Evolutionary conservation across 2,888 invertebrate species (phyloP).

Genomic region (Vanessa cardui): DNA sequence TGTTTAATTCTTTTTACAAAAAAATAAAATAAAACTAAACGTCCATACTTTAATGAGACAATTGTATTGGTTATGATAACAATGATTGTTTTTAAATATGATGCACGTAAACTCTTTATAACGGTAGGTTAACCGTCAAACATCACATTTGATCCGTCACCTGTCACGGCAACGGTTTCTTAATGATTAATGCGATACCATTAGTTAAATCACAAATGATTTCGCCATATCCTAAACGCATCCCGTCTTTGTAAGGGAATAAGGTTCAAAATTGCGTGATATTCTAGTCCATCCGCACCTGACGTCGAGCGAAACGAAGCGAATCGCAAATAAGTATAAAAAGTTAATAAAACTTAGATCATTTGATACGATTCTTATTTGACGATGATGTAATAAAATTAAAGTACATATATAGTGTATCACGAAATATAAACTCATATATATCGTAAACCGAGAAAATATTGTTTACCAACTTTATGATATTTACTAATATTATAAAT

Average conservation of each 20-base stretch:
- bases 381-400: conserved; percentile 19
- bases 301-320: conserved; percentile 39
- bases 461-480: no score
- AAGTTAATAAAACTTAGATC: conserved; percentile 30
- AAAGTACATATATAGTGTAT: neutral
- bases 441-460: no score
- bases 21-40: no score
- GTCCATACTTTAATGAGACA: no score
- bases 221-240: conserved; percentile 10
- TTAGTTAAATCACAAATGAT: conserved; percentile 22
- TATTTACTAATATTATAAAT: no score
- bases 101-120: neutral
- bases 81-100: neutral
- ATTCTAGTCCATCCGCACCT: conserved; percentile 14
- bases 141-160: conserved; percentile 20
- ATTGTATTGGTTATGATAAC: no score
- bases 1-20: no score
- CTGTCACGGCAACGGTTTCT: conserved; percentile 27
- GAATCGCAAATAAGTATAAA: conserved; percentile 27
- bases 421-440: neutral
- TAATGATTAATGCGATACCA: conserved; percentile 17
- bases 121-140: neutral
- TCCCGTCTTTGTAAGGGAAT: neutral
- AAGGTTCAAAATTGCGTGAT: conserved; percentile 17
- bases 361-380: conserved; percentile 24